A percentile compares a stretch with the other conserved stretches of the same genome.
phyloP scores from a whole-genome alignment of 1,140 invertebrate genomes.

The Caenorhabditis briggsae region DNA sequence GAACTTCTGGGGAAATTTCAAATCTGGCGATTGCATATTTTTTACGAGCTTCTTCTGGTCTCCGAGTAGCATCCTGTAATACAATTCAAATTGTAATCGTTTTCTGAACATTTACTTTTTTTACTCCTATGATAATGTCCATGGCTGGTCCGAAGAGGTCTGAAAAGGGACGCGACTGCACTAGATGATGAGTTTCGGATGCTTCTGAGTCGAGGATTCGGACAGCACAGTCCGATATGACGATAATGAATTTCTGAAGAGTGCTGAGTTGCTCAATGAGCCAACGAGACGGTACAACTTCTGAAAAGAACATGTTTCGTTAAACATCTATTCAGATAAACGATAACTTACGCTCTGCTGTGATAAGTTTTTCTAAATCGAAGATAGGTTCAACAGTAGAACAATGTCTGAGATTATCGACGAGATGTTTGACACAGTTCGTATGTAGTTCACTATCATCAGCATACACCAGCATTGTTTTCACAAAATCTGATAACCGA shows the following conservation, averaged over 20 bases:
- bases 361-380: slow-evolving; percentile 5
- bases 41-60: slow-evolving; percentile 38
- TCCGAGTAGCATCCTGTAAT: slow-evolving; percentile 58
- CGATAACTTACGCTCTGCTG: background rate
- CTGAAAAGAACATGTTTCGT: slow-evolving; percentile 45
- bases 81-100: background rate
- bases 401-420: slow-evolving; percentile 8
- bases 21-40: slow-evolving; percentile 58
- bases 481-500: background rate
- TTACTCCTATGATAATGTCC: slow-evolving; percentile 66
- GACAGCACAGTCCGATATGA: slow-evolving; percentile 57
- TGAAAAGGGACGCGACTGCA: slow-evolving; percentile 69
- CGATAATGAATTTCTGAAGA: slow-evolving; percentile 59
- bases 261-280: slow-evolving; percentile 46
- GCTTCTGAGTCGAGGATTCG: slow-evolving; percentile 57
- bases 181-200: slow-evolving; percentile 64
- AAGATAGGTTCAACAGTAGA: background rate
- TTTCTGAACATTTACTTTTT: too few relatives aligned
- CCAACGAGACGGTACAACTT: slow-evolving; percentile 45
- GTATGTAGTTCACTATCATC: slow-evolving; percentile 20
- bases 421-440: background rate
- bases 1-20: slow-evolving; percentile 18
- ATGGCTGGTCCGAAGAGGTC: slow-evolving; percentile 72
- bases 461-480: slow-evolving; percentile 16
- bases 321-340: background rate